A percentile compares a stretch with the other conserved stretches of the same genome.
These are phyloP conservation scores for Andrena trimmerana DNA, from an alignment of 2,888 invertebrate species.

Conservation along the genomic window DNA sequence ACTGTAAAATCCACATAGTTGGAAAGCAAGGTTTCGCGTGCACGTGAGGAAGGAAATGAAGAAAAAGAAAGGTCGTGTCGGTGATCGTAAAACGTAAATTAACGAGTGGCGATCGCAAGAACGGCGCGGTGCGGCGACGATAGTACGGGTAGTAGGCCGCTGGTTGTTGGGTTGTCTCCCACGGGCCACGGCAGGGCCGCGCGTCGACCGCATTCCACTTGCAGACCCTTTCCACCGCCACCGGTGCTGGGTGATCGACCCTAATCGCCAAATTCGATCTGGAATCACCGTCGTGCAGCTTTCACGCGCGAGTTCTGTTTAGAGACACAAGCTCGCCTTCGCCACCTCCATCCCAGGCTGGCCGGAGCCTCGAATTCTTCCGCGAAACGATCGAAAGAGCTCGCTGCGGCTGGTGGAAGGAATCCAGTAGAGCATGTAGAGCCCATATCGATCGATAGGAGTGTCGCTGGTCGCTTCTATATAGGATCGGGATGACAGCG, in stretches of 20 bases:
- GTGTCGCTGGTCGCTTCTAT: background rate
- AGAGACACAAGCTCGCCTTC: background rate
- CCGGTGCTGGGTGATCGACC: conserved; percentile 61
- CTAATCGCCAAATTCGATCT: conserved; percentile 64
- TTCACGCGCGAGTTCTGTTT: conserved; percentile 17
- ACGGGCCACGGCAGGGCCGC: conserved; percentile 78
- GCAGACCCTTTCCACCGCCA: conserved; percentile 70
- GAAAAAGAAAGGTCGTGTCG: background rate
- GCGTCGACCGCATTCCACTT: conserved; percentile 76
- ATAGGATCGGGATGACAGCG: background rate
- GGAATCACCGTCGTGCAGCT: conserved; percentile 35
- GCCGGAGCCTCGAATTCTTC: background rate
- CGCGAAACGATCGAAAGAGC: background rate
- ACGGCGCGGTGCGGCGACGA: conserved; percentile 27
- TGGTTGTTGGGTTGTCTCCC: conserved; percentile 72
- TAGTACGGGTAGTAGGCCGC: conserved; percentile 44
- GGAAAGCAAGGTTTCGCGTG: background rate
- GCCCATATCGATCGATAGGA: background rate
- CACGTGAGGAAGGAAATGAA: background rate
- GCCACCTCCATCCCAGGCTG: background rate
- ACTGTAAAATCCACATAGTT: background rate
- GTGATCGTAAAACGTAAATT: conserved; percentile 40
- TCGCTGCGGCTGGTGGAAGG: background rate
- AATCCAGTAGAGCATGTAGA: background rate
- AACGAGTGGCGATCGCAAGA: conserved; percentile 40